Percentiles rank a stretch among this genome's conserved stretches.
phyloP scores from a whole-genome alignment of 2,113 vertebrate species.

The Myiozetetes cayanensis region DNA sequence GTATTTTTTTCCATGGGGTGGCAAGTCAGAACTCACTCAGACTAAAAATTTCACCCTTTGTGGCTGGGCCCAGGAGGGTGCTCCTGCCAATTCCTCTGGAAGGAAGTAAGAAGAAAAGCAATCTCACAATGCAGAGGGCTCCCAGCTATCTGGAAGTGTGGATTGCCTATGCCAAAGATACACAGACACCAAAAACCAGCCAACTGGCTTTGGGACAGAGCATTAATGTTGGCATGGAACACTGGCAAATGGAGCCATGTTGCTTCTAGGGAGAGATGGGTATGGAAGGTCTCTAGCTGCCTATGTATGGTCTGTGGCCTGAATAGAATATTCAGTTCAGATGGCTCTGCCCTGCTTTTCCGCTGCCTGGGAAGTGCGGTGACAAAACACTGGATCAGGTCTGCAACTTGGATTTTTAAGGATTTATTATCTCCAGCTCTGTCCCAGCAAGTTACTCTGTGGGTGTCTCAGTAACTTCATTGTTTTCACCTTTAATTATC shows the following conservation, averaged over 20 bases:
- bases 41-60: not conserved
- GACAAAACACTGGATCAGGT: not conserved
- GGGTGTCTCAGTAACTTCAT: not conserved
- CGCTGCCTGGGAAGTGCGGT: not conserved
- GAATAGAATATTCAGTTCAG: not conserved
- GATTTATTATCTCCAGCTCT: not conserved
- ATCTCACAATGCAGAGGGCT: not conserved
- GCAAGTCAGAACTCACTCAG: not conserved
- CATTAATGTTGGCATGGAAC: not conserved
- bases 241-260: not conserved
- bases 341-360: not conserved
- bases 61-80: fast-evolving
- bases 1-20: not conserved
- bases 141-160: not conserved
- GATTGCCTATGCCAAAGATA: not conserved
- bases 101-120: not conserved
- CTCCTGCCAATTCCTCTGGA: not conserved
- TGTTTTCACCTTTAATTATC: not conserved
- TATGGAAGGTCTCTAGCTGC: not conserved
- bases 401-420: not conserved
- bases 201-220: not conserved
- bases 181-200: not conserved
- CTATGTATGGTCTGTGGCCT: not conserved
- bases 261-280: not conserved
- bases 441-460: not conserved